Percentiles rank a stretch among this genome's conserved stretches.
These are phyloP conservation scores for Dolichomitus sp. DNA, from an alignment of 2,888 invertebrate species.

Conservation along the genomic window DNA sequence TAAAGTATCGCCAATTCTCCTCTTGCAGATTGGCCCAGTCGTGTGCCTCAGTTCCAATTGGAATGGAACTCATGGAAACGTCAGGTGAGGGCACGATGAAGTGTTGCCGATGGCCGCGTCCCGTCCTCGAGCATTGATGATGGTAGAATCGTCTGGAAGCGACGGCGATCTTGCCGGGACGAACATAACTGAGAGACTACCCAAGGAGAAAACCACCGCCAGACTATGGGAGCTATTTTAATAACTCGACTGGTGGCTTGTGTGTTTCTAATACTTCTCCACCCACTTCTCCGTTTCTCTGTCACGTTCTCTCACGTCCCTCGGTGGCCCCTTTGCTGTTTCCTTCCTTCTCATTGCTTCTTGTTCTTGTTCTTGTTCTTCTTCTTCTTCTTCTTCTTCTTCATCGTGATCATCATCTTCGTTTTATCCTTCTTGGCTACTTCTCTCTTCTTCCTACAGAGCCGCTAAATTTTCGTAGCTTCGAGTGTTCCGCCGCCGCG, in stretches of 20 bases:
- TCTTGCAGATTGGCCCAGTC: slow-evolving; percentile 12
- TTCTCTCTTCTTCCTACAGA: slow-evolving; percentile 44
- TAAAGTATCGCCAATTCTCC: slow-evolving; percentile 41
- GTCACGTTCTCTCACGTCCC: slow-evolving; percentile 15
- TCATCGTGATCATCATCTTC: too few relatives aligned
- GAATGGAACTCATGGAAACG: slow-evolving; percentile 37
- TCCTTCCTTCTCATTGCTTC: slow-evolving; percentile 1
- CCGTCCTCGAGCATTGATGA: slow-evolving; percentile 45
- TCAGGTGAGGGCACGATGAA: slow-evolving; percentile 16
- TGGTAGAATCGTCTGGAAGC: slow-evolving; percentile 53
- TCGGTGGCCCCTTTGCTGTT: background rate
- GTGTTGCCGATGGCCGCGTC: slow-evolving; percentile 17
- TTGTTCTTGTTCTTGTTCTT: slow-evolving; percentile 29
- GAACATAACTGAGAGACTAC: slow-evolving; percentile 68
- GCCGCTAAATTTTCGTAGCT: slow-evolving; percentile 23
- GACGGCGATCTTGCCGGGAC: slow-evolving; percentile 63
- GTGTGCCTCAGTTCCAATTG: background rate
- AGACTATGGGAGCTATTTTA: slow-evolving; percentile 74
- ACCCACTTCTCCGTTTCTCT: slow-evolving; percentile 37
- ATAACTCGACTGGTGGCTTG: slow-evolving; percentile 67
- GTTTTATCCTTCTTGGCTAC: slow-evolving; percentile 6
- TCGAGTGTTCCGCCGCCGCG: background rate
- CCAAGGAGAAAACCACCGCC: slow-evolving; percentile 63
- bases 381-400: slow-evolving; percentile 73
- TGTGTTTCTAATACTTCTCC: slow-evolving; percentile 57